These are phyloP conservation scores for Tetramorium bicarinatum DNA, from an alignment of 2,888 invertebrate species.

Conservation along the genomic window DNA sequence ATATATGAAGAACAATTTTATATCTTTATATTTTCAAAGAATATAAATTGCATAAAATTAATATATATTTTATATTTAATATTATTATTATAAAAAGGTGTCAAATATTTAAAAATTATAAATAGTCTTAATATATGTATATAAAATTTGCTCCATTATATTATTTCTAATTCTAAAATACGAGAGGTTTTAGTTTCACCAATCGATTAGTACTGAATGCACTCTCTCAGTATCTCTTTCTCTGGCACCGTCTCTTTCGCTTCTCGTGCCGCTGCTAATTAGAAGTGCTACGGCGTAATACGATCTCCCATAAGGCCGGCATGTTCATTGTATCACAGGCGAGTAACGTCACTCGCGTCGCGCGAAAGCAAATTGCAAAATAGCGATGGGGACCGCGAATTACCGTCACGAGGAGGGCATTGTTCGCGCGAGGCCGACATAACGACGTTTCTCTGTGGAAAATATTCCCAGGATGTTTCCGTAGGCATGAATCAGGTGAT, in stretches of 20 bases:
- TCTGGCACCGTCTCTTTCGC: conserved; percentile 37
- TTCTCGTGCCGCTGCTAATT: conserved; percentile 51
- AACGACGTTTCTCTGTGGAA: conserved; percentile 59
- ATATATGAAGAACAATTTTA: not conserved
- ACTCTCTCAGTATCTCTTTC: not conserved
- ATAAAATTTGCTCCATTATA: not conserved
- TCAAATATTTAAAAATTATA: not conserved
- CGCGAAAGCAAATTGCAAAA: conserved; percentile 67
- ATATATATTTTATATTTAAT: conserved; percentile 6
- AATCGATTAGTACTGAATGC: not conserved
- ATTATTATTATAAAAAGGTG: not conserved
- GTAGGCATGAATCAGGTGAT: conserved; percentile 52
- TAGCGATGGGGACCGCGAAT: conserved; percentile 57
- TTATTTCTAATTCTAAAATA: not conserved
- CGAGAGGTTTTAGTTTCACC: not conserved
- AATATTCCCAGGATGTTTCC: conserved; percentile 60
- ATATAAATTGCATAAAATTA: not conserved
- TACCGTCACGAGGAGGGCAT: conserved; percentile 55
- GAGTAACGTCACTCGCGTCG: conserved; percentile 53
- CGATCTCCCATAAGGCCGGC: conserved; percentile 37
- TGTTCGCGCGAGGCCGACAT: conserved; percentile 60
- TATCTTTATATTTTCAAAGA: not conserved
- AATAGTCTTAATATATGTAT: not conserved
- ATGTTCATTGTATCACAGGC: conserved; percentile 54
- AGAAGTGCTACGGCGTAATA: conserved; percentile 42